Conservation (phyloP, 1,140 invertebrate species). For the Listronotus oregonensis region DNA sequence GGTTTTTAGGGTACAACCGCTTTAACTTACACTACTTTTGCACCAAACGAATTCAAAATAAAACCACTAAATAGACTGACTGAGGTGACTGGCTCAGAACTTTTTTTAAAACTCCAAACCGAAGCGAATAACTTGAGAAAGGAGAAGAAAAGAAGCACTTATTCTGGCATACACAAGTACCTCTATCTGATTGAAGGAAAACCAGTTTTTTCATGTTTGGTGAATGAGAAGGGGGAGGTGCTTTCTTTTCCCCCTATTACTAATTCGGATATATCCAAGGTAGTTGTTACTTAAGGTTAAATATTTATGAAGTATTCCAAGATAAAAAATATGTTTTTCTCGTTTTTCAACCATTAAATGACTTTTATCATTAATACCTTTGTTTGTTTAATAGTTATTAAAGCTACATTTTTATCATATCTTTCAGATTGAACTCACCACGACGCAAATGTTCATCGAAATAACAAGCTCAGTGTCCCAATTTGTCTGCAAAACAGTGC, state of each 20-base stretch:
- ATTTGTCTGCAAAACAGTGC: conserved; percentile 69
- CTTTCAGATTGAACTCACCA: conserved; percentile 64
- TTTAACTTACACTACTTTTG: conserved; percentile 68
- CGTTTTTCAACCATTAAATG: too few species aligned
- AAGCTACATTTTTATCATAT: background rate
- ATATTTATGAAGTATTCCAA: background rate
- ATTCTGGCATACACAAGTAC: conserved; percentile 82
- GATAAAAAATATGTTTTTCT: background rate
- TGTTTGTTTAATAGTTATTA: background rate
- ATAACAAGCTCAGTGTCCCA: conserved; percentile 74
- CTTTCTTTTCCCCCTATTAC: conserved; percentile 86
- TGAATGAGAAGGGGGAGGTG: conserved; percentile 65
- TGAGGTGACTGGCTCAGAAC: conserved; percentile 65
- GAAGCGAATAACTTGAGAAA: conserved; percentile 77
- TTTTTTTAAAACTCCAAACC: conserved; percentile 69
- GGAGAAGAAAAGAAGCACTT: conserved; percentile 79
- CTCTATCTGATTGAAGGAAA: conserved; percentile 79
- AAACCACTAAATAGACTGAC: conserved; percentile 67
- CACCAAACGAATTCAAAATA: conserved; percentile 66
- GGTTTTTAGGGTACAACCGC: conserved; percentile 57
- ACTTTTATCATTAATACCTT: too few species aligned
- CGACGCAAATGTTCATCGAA: conserved; percentile 74
- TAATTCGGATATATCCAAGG: conserved; percentile 79
- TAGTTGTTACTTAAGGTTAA: conserved; percentile 41
- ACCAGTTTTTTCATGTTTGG: conserved; percentile 70